Evolutionary conservation across 30 jellyfish, hydroid and myxozoan genomes (phyloP).

Genomic region (Pseudorhiza aurosa): DNA sequence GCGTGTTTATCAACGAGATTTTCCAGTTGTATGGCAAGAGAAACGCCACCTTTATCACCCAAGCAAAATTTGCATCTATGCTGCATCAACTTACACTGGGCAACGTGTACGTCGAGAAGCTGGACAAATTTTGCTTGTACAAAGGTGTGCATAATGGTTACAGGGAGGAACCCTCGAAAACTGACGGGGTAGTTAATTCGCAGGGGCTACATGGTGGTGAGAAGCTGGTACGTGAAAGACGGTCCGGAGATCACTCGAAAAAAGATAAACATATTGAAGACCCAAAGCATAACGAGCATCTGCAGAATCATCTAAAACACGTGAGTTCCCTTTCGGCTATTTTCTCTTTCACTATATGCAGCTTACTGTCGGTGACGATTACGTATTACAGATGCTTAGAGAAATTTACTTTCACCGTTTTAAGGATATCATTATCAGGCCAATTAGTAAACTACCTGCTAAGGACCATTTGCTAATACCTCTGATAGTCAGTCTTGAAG

Average conservation of each 20-base stretch:
- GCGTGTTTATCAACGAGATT: constrained; percentile 8
- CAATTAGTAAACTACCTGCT: no score
- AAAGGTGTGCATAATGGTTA: constrained; percentile 58
- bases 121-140: constrained; percentile 53
- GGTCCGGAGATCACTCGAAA: constrained; percentile 54
- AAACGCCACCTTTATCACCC: constrained; percentile 25
- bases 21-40: constrained; percentile 56
- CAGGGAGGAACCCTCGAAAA: neutral
- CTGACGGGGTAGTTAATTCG: constrained; percentile 13
- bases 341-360: neutral
- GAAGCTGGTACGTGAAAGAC: neutral
- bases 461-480: no score
- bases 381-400: no score
- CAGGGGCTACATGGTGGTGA: neutral
- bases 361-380: no score
- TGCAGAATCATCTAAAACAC: constrained; percentile 14
- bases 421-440: no score
- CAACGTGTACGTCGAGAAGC: constrained; percentile 49
- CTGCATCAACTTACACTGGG: constrained; percentile 65
- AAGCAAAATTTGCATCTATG: constrained; percentile 7
- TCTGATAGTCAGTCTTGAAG: no score
- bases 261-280: constrained; percentile 4
- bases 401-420: no score
- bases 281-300: constrained; percentile 18
- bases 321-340: neutral